Evolutionary conservation across 2,113 vertebrate genomes (phyloP).

Genomic region (Sturnus vulgaris): DNA sequence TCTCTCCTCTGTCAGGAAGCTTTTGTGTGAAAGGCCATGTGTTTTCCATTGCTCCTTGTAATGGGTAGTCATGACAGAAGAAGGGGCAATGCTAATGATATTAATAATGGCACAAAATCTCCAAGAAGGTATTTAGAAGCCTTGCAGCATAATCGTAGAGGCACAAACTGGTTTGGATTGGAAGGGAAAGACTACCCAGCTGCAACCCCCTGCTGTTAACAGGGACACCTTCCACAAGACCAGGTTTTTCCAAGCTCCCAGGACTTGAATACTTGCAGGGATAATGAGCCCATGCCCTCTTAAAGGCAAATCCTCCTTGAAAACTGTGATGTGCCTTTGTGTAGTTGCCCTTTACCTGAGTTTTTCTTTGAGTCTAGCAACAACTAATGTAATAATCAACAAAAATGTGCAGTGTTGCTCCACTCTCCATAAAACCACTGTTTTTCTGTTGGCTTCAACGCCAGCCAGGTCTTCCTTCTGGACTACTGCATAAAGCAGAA

Average conservation of each 20-base stretch:
- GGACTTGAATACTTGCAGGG: neutral
- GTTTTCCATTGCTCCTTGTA: neutral
- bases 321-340: neutral
- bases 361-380: neutral
- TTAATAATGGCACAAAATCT: neutral
- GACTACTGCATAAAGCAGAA: neutral
- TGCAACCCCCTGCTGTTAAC: fast-evolving
- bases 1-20: neutral
- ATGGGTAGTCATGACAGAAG: fast-evolving
- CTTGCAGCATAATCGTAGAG: neutral
- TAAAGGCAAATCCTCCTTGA: neutral
- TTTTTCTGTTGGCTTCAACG: neutral
- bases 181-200: neutral
- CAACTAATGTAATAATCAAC: neutral
- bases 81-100: neutral
- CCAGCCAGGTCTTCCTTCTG: neutral
- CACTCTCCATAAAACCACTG: neutral
- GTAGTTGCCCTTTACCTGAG: neutral
- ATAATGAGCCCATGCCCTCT: fast-evolving
- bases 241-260: neutral
- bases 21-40: neutral
- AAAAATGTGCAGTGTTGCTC: neutral
- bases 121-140: neutral
- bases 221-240: neutral
- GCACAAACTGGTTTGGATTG: neutral